Conservation (phyloP, 2,797 vertebrate species). For the Lates japonicus region DNA sequence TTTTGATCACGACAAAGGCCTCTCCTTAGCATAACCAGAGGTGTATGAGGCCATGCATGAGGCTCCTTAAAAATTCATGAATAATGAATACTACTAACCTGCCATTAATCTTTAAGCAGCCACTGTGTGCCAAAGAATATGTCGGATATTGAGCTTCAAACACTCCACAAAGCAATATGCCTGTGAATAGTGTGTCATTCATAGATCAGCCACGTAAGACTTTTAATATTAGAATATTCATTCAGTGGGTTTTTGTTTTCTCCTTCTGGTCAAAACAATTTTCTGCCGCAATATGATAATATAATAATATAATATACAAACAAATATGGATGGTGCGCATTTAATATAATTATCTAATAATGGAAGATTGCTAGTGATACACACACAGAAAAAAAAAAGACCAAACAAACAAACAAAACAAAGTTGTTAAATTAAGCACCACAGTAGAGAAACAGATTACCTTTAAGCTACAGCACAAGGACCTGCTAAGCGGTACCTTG, state of each 20-base stretch:
- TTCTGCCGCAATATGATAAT: not conserved
- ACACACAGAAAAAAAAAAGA: not conserved
- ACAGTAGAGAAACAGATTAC: slow-evolving; percentile 25
- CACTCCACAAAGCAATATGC: slow-evolving; percentile 68
- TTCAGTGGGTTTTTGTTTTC: slow-evolving; percentile 6
- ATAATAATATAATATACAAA: too few species aligned
- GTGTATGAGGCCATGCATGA: slow-evolving; percentile 69
- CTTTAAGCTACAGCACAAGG: slow-evolving; percentile 31
- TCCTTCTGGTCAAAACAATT: slow-evolving; percentile 10
- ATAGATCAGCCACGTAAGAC: slow-evolving; percentile 58
- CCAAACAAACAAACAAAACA: slow-evolving; percentile 4
- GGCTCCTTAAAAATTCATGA: slow-evolving; percentile 82
- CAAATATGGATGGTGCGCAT: not conserved
- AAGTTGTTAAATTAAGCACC: slow-evolving; percentile 17
- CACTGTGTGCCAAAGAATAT: slow-evolving; percentile 81
- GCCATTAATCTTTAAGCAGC: slow-evolving; percentile 87
- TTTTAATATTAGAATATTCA: slow-evolving; percentile 59
- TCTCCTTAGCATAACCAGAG: slow-evolving; percentile 65
- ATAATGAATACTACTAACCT: slow-evolving; percentile 89
- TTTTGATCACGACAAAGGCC: slow-evolving; percentile 62
- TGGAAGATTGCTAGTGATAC: not conserved
- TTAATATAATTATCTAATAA: slow-evolving; percentile 18
- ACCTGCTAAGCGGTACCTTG: slow-evolving; percentile 33
- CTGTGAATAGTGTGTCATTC: slow-evolving; percentile 74
- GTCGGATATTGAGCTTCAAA: slow-evolving; percentile 82